Percentiles rank a stretch among this genome's conserved stretches.
phyloP scores from a whole-genome alignment of 1,140 invertebrate genomes.

The Drosophila nigrodunni region DNA sequence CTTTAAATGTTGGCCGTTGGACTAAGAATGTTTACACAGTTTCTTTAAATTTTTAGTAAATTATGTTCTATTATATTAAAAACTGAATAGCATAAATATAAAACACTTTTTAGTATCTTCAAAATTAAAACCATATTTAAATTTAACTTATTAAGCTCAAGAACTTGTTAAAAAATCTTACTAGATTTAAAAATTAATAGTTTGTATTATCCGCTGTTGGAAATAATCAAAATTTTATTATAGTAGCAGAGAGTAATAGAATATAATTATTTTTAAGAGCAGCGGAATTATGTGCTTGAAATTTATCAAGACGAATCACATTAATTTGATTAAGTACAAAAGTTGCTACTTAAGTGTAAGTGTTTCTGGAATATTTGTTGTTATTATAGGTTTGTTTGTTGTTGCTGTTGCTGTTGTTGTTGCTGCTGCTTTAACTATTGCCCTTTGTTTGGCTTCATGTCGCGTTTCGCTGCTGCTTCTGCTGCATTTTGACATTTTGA shows the following conservation, averaged over 20 bases:
- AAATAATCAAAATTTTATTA: background rate
- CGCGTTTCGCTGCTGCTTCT: conserved; percentile 47
- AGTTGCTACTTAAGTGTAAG: conserved; percentile 16
- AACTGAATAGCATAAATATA: too few species aligned
- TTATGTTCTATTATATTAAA: too few species aligned
- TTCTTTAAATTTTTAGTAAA: too few species aligned
- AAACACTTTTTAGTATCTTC: too few species aligned
- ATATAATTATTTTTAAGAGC: background rate
- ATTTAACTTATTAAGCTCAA: too few species aligned
- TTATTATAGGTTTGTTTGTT: background rate
- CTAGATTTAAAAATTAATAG: too few species aligned
- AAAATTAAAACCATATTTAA: too few species aligned
- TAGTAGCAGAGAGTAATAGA: background rate
- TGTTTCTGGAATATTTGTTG: background rate
- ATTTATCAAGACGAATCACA: conserved; percentile 17
- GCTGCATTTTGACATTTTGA: conserved; percentile 84
- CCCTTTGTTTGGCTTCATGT: conserved; percentile 28
- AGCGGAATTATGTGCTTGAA: background rate
- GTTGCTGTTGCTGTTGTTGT: conserved; percentile 1
- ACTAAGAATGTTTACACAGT: too few species aligned
- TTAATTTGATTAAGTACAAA: conserved; percentile 29
- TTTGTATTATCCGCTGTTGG: background rate
- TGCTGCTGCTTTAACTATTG: conserved; percentile 24
- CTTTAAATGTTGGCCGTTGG: background rate
- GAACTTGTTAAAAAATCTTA: too few species aligned